Conservation (phyloP, 2,113 vertebrate genomes). For the Potamarius usumacintae region DNA sequence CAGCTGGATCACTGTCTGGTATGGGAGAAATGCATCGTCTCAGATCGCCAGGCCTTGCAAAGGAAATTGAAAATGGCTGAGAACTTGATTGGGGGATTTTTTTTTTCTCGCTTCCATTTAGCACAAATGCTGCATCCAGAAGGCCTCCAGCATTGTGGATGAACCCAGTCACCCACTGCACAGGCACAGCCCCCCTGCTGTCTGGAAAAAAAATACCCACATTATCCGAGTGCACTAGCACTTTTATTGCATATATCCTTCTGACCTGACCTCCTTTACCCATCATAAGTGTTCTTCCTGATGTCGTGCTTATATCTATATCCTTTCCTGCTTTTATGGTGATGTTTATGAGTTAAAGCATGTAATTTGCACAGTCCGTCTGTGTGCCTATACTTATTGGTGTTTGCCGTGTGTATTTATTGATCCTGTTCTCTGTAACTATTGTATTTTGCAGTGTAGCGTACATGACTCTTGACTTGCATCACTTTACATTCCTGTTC, state of each 20-base stretch:
- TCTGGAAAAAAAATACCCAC: background rate
- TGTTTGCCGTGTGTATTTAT: background rate
- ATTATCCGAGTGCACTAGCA: background rate
- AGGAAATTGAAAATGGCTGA: background rate
- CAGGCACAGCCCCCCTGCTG: background rate
- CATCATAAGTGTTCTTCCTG: constrained; percentile 8
- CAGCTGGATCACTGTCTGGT: constrained; percentile 13
- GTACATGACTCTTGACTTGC: constrained; percentile 15
- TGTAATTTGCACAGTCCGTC: background rate
- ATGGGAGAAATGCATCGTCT: background rate
- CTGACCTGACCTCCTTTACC: background rate
- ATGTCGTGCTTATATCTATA: background rate
- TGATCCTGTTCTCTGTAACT: background rate
- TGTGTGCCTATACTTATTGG: background rate
- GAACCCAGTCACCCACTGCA: constrained; percentile 4
- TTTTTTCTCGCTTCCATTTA: background rate
- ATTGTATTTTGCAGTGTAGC: background rate
- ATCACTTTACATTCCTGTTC: constrained; percentile 8
- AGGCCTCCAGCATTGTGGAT: constrained; percentile 1
- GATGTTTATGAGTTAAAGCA: background rate
- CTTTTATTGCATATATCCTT: constrained; percentile 8
- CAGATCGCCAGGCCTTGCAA: background rate
- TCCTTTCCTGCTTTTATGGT: background rate
- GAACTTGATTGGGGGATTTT: background rate
- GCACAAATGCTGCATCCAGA: constrained; percentile 1